A percentile compares a stretch with the other conserved stretches of the same genome.
These are phyloP conservation scores for Enteromius argenteus DNA, from an alignment of 2,797 vertebrate species.

Conservation along the genomic window DNA sequence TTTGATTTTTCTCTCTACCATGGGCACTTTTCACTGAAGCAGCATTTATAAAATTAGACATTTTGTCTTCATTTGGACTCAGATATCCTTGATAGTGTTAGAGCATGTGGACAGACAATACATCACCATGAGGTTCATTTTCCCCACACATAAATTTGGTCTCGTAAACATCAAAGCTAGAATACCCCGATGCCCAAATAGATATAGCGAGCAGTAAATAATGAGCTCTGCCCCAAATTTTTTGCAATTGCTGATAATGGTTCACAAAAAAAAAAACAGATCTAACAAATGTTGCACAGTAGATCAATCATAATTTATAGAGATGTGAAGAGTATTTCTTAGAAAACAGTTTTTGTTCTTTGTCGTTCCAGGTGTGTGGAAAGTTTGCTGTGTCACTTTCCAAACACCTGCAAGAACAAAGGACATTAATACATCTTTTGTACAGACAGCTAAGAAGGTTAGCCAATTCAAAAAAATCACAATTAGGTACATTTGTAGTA, in stretches of 20 bases:
- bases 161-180: slow-evolving; percentile 26
- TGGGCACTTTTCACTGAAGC: slow-evolving; percentile 34
- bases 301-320: slow-evolving; percentile 20
- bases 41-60: slow-evolving; percentile 46
- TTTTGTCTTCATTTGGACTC: slow-evolving; percentile 46
- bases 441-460: neutral
- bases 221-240: neutral
- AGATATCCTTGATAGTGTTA: slow-evolving; percentile 35
- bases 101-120: slow-evolving; percentile 33
- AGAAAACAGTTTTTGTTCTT: neutral
- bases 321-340: neutral
- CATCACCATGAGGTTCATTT: slow-evolving; percentile 14
- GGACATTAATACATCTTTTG: neutral
- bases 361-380: neutral
- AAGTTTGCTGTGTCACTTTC: neutral
- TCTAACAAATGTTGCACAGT: slow-evolving; percentile 2
- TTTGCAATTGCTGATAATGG: neutral
- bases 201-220: neutral
- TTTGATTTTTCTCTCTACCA: slow-evolving; percentile 4
- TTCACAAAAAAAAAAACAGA: neutral
- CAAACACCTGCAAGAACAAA: neutral
- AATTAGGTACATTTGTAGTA: neutral
- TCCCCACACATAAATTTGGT: slow-evolving; percentile 20
- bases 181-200: neutral
- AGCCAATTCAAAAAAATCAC: neutral